Base-by-base conservation (phyloP, 2,888 invertebrate genomes). In the Nysson spinosus region DNA sequence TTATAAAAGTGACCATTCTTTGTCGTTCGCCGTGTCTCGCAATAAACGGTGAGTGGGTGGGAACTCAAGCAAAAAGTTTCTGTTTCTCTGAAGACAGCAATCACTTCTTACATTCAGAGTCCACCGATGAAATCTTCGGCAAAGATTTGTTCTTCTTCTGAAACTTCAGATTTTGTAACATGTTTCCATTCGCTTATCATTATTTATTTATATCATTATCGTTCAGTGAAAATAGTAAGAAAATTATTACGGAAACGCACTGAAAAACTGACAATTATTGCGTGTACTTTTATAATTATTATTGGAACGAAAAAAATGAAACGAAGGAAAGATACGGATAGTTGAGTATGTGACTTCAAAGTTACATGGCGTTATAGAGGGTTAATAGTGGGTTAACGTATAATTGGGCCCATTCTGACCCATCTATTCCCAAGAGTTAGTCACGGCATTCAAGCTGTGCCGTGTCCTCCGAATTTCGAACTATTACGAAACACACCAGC, bases 341-440 rank as follows among this genome's bases (percentile, higher is more conserved):
- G n/a, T n/a, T n/a, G n/a, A n/a, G n/a, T n/a, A n/a, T n/a, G n/a
- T n/a, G n/a, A n/a, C n/a, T n/a, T n/a, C n/a, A n/a, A n/a, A n/a
- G n/a, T n/a, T n/a, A n/a, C n/a, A n/a, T n/a, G n/a, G n/a, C n/a
- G n/a, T n/a, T n/a, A n/a, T n/a, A n/a, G n/a, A n/a, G n/a, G n/a
- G n/a, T n/a, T 69, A 63, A 75, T 74, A 72, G 63, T 52, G 64
- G 68, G 28, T 19, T 55, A 49, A 30, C 40, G 44, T 69, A 55
- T 75, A 75, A 75, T 75, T 75, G 72, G n/a, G 62, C 49, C 58
- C 67, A 75, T 69, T 49, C 69, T 47, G 58, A 67, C 69, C 72
- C 75, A 75, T 72, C 75, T 75, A 75, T 72, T 75, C 58, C 40
- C 65, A 39, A 47, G 66, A 63, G 43, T 75, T 75, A 72, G 75